phyloP scores from a whole-genome alignment of 1,140 invertebrate genomes.

The Acyrthosiphon pisum region DNA sequence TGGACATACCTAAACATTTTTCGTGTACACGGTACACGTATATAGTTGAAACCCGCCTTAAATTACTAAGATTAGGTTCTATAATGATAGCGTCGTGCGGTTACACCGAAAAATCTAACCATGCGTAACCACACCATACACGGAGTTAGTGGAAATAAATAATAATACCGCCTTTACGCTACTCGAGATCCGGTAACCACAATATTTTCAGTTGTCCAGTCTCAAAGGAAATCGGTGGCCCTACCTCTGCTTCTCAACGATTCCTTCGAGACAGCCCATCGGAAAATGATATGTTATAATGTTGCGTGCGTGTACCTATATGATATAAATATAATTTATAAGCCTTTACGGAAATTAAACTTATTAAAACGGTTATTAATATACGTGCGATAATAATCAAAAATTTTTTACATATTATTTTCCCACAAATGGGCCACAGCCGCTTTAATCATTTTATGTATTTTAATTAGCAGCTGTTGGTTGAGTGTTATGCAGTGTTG shows the following conservation, averaged over 20 bases:
- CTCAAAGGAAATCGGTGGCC: neutral
- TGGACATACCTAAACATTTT: no score
- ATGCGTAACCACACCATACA: no score
- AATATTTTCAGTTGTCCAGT: neutral
- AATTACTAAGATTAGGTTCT: neutral
- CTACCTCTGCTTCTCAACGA: neutral
- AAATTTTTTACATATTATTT: neutral
- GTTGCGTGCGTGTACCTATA: no score
- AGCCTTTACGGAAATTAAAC: neutral
- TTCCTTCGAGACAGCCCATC: neutral
- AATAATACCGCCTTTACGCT: neutral
- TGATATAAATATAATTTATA: neutral
- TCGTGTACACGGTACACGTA: no score
- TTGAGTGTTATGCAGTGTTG: neutral
- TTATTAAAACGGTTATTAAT: no score
- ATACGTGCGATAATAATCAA: no score
- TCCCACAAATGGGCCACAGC: neutral
- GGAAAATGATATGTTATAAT: neutral
- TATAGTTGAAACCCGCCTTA: neutral
- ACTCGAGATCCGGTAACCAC: neutral
- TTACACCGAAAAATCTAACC: neutral
- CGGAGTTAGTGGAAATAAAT: neutral
- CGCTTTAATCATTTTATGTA: neutral
- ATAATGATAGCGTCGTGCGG: neutral
- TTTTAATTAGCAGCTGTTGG: no score